These are phyloP conservation scores for Bombyx huttoni DNA, from an alignment of 2,888 invertebrate species.

Conservation along the genomic window DNA sequence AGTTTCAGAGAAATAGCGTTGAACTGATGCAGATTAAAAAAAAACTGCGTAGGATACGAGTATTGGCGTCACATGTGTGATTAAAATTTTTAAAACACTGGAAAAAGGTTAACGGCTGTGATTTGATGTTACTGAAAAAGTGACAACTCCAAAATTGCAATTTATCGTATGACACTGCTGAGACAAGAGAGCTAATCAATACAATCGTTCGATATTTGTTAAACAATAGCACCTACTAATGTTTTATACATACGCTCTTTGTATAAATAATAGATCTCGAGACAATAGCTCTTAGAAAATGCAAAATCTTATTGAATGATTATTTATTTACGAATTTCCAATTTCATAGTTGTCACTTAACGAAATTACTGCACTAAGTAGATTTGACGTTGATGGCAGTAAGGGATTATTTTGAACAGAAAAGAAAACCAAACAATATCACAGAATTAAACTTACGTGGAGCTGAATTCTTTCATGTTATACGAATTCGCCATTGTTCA, in stretches of 20 bases:
- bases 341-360: no score
- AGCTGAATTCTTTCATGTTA: conserved; percentile 64
- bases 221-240: conserved; percentile 2
- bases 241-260: conserved; percentile 8
- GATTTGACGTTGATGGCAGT: no score
- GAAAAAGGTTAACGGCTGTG: no score
- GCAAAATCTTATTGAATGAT: no score
- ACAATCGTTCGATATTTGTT: neutral
- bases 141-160: neutral
- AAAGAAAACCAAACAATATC: conserved; percentile 1
- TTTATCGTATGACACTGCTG: neutral
- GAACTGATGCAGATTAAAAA: no score
- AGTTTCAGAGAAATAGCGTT: no score
- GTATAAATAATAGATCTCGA: neutral
- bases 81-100: no score
- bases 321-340: no score
- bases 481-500: conserved; percentile 50
- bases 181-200: neutral
- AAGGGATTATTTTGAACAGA: neutral
- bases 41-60: no score
- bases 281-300: neutral
- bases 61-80: no score
- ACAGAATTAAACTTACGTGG: conserved; percentile 45
- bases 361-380: no score
- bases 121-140: neutral